These are phyloP conservation scores for Nematolebias whitei DNA, from an alignment of 2,113 vertebrate species.

Conservation along the genomic window DNA sequence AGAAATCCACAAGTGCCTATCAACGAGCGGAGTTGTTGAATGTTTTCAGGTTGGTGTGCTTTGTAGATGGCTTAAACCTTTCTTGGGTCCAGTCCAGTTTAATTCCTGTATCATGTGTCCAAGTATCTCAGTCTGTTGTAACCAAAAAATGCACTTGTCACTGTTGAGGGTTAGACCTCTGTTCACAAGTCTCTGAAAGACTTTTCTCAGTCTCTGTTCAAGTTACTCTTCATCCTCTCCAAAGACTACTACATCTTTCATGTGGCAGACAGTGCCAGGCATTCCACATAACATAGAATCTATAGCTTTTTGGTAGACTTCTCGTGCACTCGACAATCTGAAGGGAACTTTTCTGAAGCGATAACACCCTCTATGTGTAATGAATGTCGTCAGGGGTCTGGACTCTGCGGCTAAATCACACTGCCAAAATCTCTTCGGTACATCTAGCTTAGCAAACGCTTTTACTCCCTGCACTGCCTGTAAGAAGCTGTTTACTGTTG, in stretches of 20 bases:
- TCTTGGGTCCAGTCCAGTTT: background rate
- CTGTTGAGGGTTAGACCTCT: constrained; percentile 6
- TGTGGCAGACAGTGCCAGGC: background rate
- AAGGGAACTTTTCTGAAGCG: too few species aligned
- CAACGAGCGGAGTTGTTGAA: background rate
- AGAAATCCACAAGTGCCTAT: background rate
- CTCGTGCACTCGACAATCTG: too few species aligned
- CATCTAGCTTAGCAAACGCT: too few species aligned
- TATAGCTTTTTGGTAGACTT: too few species aligned
- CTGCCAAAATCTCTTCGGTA: too few species aligned
- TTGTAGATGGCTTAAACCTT: too few species aligned
- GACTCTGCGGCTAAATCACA: too few species aligned
- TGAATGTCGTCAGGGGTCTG: too few species aligned
- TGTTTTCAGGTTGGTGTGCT: background rate
- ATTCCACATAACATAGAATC: too few species aligned
- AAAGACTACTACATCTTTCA: background rate
- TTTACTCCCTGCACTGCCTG: too few species aligned
- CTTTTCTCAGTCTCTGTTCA: constrained; percentile 3
- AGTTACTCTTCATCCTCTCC: background rate
- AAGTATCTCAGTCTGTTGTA: constrained; percentile 2
- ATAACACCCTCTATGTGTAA: too few species aligned
- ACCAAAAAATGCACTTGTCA: background rate
- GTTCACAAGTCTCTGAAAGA: background rate
- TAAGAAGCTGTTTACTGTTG: too few species aligned
- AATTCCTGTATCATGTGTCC: background rate